Evolutionary conservation across 2,113 vertebrate species (phyloP).

Genomic region (Numida meleagris): DNA sequence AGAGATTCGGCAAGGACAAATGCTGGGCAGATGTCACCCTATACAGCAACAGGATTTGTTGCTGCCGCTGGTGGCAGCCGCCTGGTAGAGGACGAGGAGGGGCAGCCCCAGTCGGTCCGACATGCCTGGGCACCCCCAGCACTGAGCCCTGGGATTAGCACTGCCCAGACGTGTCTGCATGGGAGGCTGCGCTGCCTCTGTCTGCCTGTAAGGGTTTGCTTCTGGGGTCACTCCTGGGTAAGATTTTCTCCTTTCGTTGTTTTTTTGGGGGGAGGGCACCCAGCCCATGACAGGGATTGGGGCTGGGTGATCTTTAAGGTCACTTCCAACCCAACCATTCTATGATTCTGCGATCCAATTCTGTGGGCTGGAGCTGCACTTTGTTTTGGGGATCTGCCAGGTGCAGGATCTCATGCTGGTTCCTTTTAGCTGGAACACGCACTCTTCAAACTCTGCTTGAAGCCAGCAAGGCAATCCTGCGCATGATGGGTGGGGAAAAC

Average conservation of each 20-base stretch:
- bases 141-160: neutral
- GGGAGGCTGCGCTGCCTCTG: neutral
- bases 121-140: neutral
- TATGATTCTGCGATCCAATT: no score
- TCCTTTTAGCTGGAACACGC: neutral
- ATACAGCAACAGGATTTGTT: neutral
- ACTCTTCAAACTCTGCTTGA: neutral
- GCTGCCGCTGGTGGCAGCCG: accelerated
- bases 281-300: no score
- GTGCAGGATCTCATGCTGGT: neutral
- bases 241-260: neutral
- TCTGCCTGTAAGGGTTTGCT: neutral
- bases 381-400: neutral
- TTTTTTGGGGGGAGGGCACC: neutral
- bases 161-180: neutral
- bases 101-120: neutral
- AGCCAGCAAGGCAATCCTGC: neutral
- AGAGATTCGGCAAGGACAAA: neutral
- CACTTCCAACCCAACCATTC: no score
- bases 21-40: neutral
- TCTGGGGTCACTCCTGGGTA: neutral
- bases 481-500: accelerated
- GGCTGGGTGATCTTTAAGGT: no score
- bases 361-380: no score
- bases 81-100: neutral